These are phyloP conservation scores for human (Homo sapiens) DNA, from an alignment of 2,113 vertebrate genomes.

Conservation along the genomic window GRCh38 chr17:36791001-36791500, in stretches of 20 bases:
- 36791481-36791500: not conserved
- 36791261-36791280: not conserved
- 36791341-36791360: not conserved
- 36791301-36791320: not conserved
- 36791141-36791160: too few species aligned
- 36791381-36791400: not conserved
- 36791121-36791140: not conserved
- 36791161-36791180: fast-evolving
- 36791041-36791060: not conserved
- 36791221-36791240: not conserved
- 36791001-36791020: not conserved
- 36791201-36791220: not conserved
- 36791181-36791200: not conserved
- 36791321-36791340: not conserved
- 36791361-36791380: not conserved
- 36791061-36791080: not conserved
- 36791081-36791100: not conserved
- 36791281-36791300: not conserved
- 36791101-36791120: not conserved
- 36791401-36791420: not conserved
- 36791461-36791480: not conserved
- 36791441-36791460: not conserved
- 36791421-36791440: not conserved
- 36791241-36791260: not conserved
- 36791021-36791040: not conserved